Base-by-base conservation (phyloP, 2,797 vertebrate species). In the Myripristis murdjan region DNA sequence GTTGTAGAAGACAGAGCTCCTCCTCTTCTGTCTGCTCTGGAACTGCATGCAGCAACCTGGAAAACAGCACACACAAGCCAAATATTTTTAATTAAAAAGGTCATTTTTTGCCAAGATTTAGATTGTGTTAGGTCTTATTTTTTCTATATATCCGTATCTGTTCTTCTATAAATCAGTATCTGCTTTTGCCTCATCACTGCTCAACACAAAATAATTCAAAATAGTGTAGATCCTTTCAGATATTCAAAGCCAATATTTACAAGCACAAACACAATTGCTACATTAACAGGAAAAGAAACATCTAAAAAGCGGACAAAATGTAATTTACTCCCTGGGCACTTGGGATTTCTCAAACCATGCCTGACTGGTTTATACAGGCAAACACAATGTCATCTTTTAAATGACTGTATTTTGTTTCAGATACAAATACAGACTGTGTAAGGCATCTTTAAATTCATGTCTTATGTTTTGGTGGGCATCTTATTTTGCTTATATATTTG, bases 31-130 rank as follows among this genome's bases (percentile, higher is more conserved):
- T 74, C 0, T 73, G 37, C 48, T 92, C 88, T 20, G 92, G 90
- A 12, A 89, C 92, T 54, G 94, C 94, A 64, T 96, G 95, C 24
- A 98, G 89, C 24, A 97, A 91, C 83, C 97, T 99, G 39, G 0
- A 20, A 0, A 64, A 70, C 16, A 28, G 43, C 37, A 24, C 18
- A 55, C 31, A 37, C 12, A 70, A 26, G 26, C 6, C 18, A 11
- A 22, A 15, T 12, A 28, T 22, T 18, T 7, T 28, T 12, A 9
- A 14, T 22, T 10, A 20, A 55, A 55, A 0, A 5, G 16, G 18
- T 1, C 1, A 20, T 46, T 46, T 46, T 46, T 10, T 46, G 7
- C 15, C 14, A n/a, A 43, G 41, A 43, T 15, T 6, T 3, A n/a
- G 41, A 16, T 15, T 43, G 41, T 15, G 6, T 16, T 15, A 16